Evolutionary conservation across 1,140 invertebrate genomes (phyloP).

Genomic region (Piezodorus guildinii): DNA sequence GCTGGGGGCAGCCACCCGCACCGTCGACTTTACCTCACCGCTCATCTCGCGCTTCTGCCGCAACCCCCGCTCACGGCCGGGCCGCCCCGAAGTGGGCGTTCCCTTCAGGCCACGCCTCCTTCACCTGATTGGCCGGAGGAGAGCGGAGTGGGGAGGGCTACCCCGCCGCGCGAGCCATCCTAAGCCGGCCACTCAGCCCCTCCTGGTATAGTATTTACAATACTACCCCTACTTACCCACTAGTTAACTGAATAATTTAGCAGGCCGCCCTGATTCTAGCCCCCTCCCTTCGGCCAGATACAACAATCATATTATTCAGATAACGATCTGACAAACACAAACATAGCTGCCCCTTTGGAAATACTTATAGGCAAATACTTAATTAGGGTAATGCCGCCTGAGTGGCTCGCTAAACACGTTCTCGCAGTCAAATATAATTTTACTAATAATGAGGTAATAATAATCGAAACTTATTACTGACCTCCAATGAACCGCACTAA

Average conservation of each 20-base stretch:
- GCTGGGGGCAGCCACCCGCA: conserved; percentile 22
- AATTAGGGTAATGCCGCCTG: background rate
- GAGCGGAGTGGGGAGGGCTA: background rate
- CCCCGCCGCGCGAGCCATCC: conserved; percentile 1
- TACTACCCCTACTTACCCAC: conserved; percentile 8
- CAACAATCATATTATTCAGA: conserved; percentile 11
- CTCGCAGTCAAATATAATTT: background rate
- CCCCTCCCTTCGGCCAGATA: background rate
- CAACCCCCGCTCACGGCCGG: conserved; percentile 2
- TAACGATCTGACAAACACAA: conserved; percentile 11
- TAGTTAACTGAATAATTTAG: conserved; percentile 15
- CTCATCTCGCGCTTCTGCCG: conserved; percentile 15
- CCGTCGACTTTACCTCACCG: conserved; percentile 18
- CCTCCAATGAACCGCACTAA: too few relatives aligned
- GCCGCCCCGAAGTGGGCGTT: background rate
- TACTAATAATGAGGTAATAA: too few relatives aligned
- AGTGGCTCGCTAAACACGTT: background rate
- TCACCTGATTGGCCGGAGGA: background rate
- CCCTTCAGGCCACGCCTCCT: background rate
- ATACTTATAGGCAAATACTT: background rate
- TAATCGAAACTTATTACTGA: too few relatives aligned
- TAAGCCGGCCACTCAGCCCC: conserved; percentile 9
- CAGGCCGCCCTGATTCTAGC: background rate
- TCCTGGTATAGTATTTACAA: conserved; percentile 3
- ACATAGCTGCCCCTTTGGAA: background rate